These are phyloP conservation scores for Microcebus griseorufus DNA, from an alignment of 2,113 vertebrate genomes.

Conservation along the genomic window DNA sequence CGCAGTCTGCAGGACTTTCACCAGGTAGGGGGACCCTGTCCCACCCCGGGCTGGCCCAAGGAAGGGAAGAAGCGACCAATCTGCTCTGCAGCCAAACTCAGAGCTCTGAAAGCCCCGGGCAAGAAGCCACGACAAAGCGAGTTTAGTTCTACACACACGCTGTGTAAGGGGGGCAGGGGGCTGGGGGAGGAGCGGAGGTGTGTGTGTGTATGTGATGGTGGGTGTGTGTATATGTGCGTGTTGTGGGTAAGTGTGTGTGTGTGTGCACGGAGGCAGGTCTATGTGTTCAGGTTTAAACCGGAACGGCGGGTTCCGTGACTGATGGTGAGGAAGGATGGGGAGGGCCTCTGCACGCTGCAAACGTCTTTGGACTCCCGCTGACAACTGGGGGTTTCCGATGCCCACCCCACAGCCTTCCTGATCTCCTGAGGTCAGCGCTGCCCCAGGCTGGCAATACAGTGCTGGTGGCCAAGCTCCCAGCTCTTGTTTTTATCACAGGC, in stretches of 20 bases:
- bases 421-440: background rate
- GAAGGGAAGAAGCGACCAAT: background rate
- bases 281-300: background rate
- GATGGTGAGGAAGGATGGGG: background rate
- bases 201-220: too few species aligned
- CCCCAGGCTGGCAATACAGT: background rate
- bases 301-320: background rate
- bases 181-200: too few species aligned
- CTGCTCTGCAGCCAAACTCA: background rate
- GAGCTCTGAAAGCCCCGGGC: background rate
- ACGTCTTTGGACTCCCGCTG: background rate
- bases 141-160: background rate
- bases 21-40: background rate
- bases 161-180: background rate
- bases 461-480: background rate
- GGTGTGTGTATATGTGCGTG: background rate
- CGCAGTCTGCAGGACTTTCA: background rate
- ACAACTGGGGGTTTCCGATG: background rate
- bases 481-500: background rate
- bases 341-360: background rate
- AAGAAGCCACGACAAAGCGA: background rate
- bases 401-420: background rate
- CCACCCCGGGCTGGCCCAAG: background rate
- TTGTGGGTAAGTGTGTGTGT: fast-evolving
- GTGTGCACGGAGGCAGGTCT: background rate